Conservation (phyloP, 2,888 invertebrate genomes). For the Troides helena region DNA sequence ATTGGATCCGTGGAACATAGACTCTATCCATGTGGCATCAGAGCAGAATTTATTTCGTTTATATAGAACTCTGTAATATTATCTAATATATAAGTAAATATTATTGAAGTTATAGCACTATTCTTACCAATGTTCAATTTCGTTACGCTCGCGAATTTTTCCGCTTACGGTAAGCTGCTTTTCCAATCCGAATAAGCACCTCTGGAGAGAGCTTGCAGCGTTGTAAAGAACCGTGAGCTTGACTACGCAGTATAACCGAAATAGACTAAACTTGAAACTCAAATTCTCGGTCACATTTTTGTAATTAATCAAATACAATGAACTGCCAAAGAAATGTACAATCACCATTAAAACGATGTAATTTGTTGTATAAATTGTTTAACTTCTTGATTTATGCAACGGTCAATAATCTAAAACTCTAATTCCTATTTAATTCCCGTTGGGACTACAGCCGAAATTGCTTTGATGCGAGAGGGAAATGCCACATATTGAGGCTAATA, state of each 20-base stretch:
- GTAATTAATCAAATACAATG: neutral
- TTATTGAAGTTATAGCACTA: neutral
- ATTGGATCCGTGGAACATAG: too few relatives aligned
- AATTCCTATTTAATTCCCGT: neutral
- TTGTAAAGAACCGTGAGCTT: conserved; percentile 18
- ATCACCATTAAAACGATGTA: too few relatives aligned
- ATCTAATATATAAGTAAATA: neutral
- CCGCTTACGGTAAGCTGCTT: conserved; percentile 15
- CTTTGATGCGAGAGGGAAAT: conserved; percentile 15
- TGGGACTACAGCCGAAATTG: conserved; percentile 2
- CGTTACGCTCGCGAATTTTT: conserved; percentile 12
- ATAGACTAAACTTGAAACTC: conserved; percentile 1
- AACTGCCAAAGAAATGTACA: too few relatives aligned
- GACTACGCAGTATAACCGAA: conserved; percentile 9
- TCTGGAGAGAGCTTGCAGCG: conserved; percentile 5
- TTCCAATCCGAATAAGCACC: conserved; percentile 24
- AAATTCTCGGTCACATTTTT: neutral
- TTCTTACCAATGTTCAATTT: conserved; percentile 9
- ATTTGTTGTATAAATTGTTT: too few relatives aligned
- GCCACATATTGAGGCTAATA: conserved; percentile 25
- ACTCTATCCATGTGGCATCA: too few relatives aligned
- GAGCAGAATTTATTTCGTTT: neutral
- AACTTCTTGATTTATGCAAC: too few relatives aligned
- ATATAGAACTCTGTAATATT: neutral
- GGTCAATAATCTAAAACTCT: too few relatives aligned